Evolutionary conservation across 1,140 invertebrate species (phyloP).

Genomic region (Zaprionus davidi): DNA sequence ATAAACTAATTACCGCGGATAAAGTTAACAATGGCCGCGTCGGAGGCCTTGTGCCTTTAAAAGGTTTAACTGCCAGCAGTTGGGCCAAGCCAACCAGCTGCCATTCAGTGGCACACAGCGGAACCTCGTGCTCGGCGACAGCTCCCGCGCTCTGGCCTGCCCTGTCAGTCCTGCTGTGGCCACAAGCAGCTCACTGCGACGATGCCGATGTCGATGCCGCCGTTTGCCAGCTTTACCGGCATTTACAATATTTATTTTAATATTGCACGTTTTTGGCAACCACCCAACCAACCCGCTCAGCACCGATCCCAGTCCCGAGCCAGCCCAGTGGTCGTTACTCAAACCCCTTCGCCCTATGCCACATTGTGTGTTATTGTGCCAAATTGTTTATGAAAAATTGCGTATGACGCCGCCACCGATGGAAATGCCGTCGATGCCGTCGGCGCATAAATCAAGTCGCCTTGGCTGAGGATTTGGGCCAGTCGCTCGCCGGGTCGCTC

Average conservation of each 20-base stretch:
- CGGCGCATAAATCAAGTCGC: constrained; percentile 74
- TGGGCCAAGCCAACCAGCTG: constrained; percentile 52
- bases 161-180: constrained; percentile 52
- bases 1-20: constrained; percentile 81
- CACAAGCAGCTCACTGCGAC: constrained; percentile 63
- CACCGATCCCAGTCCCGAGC: background rate
- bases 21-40: constrained; percentile 73
- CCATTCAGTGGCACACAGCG: constrained; percentile 51
- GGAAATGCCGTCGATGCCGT: constrained; percentile 28
- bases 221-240: constrained; percentile 76
- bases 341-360: constrained; percentile 19
- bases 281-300: constrained; percentile 12
- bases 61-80: constrained; percentile 49
- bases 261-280: constrained; percentile 54
- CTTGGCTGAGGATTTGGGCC: constrained; percentile 77
- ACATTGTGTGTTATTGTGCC: constrained; percentile 75
- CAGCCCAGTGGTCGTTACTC: constrained; percentile 11
- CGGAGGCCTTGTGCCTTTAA: constrained; percentile 40
- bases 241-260: constrained; percentile 82
- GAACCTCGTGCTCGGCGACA: constrained; percentile 42
- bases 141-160: constrained; percentile 1
- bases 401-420: constrained; percentile 59
- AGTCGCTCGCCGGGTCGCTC: constrained; percentile 51
- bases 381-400: constrained; percentile 83
- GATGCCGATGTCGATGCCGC: constrained; percentile 8